Base-by-base conservation (phyloP, 2,888 invertebrate genomes). In the Hyposoter dolosus region DNA sequence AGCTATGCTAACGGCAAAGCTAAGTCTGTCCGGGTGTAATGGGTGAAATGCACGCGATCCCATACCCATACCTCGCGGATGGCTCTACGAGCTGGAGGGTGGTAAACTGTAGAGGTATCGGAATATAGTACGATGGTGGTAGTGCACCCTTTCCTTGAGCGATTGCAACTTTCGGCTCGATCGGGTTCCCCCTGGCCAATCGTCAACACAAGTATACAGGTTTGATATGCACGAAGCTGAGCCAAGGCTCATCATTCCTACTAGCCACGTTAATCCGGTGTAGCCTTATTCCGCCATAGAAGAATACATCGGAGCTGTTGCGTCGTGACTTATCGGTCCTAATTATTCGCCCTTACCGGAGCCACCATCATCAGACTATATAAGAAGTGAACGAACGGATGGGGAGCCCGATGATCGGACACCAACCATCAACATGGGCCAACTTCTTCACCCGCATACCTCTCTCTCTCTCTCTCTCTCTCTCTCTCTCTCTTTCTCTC, bases 321-420 rank as follows among this genome's bases (percentile, higher is more conserved):
- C 91, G 89, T 91, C 91, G 92, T 94, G 93, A 94, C 93, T 94
- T 93, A 94, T 93, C 93, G 93, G 91, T 92, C 90, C 91, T 93
- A 94, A 93, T 93, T 94, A 93, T 93, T 93, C 92, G 92, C 90
- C 91, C 89, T 72, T 80, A 23, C 53, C 72, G 89, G 72, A 68
- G 66, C 53, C 66, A 23, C 53, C 19, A 35, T 32, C 66, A n/a
- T 32, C 66, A n/a, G 40, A 74, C n/a, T 83, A 69, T 53, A 76
- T 76, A 83, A 86, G 80, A 80, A 83, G 83, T 68, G 71, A 81
- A 68, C 68, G 82, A 78, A 63, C 66, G 87, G 84, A 85, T 82
- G 82, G 77, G 28, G 63, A 65, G 71, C 81, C 66, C 81, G 79
- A 83, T 84, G 82, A 84, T 79, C 81, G 81, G 84, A 84, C 83